Percentiles rank a stretch among this genome's conserved stretches.
Evolutionary conservation across 2,797 vertebrate species (phyloP).

Genomic region (Chiroxiphia lanceolata): DNA sequence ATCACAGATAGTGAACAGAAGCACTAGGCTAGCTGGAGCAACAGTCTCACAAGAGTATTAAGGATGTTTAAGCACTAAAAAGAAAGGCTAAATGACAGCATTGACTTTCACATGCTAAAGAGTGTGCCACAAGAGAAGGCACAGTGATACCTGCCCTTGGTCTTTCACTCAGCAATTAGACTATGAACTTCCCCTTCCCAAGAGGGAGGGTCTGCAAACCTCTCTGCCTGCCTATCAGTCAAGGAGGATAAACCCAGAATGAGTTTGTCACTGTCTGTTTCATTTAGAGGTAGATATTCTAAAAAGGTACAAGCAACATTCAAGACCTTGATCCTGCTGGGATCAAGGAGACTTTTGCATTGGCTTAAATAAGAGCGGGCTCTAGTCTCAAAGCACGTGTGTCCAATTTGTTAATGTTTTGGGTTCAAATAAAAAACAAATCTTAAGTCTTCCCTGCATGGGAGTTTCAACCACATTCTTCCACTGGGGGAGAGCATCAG

Average conservation of each 20-base stretch:
- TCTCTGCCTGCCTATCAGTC: not conserved
- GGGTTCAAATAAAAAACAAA: slow-evolving; percentile 66
- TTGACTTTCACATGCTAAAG: not conserved
- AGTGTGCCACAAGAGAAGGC: not conserved
- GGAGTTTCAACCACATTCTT: slow-evolving; percentile 63
- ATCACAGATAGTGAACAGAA: not conserved
- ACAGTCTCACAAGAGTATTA: not conserved
- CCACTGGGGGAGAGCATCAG: slow-evolving; percentile 37
- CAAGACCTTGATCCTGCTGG: slow-evolving; percentile 49
- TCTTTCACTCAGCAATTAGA: not conserved
- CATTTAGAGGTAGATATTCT: not conserved
- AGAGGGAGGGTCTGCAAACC: not conserved
- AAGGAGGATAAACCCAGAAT: slow-evolving; percentile 11
- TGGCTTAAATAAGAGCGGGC: slow-evolving; percentile 11
- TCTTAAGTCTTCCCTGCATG: slow-evolving; percentile 54
- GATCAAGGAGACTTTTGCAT: slow-evolving; percentile 52
- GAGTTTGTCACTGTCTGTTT: slow-evolving; percentile 7
- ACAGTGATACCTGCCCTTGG: not conserved
- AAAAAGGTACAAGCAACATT: slow-evolving; percentile 49
- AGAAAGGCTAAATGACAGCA: not conserved
- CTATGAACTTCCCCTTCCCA: not conserved
- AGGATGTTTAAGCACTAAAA: not conserved
- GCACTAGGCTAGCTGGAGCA: not conserved
- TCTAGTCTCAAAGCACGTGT: slow-evolving; percentile 40
- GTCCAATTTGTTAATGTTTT: slow-evolving; percentile 63